Evolutionary conservation across 2,888 invertebrate species (phyloP).

Genomic region (Conus canariensis): DNA sequence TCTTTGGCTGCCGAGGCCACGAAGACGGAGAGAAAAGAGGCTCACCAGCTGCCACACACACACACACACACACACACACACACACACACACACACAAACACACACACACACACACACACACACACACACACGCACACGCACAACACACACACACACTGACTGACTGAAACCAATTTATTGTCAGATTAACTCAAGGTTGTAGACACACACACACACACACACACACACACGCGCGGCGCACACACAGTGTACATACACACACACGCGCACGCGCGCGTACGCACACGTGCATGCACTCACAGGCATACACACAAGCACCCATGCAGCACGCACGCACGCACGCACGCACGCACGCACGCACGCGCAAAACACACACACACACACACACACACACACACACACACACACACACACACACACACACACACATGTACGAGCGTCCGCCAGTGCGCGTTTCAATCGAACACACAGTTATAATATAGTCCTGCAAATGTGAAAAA

Average conservation of each 20-base stretch:
- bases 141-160: neutral
- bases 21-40: slow-evolving; percentile 5
- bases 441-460: too few relatives aligned
- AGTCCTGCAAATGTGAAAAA: too few relatives aligned
- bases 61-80: slow-evolving; percentile 2
- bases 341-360: neutral
- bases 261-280: too few relatives aligned
- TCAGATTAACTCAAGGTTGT: too few relatives aligned
- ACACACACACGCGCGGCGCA: neutral
- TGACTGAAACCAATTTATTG: too few relatives aligned
- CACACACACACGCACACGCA: neutral
- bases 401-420: too few relatives aligned
- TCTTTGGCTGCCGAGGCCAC: slow-evolving; percentile 32
- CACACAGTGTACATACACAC: neutral
- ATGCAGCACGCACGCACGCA: neutral
- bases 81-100: neutral
- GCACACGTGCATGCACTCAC: neutral
- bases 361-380: neutral
- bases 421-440: too few relatives aligned
- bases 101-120: too few relatives aligned
- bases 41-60: slow-evolving; percentile 11
- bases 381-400: neutral
- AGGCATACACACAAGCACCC: neutral
- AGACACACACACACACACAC: slow-evolving; percentile 8
- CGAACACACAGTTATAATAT: neutral